phyloP scores from a whole-genome alignment of 2,888 invertebrate species.

The Mesoligia furuncula region DNA sequence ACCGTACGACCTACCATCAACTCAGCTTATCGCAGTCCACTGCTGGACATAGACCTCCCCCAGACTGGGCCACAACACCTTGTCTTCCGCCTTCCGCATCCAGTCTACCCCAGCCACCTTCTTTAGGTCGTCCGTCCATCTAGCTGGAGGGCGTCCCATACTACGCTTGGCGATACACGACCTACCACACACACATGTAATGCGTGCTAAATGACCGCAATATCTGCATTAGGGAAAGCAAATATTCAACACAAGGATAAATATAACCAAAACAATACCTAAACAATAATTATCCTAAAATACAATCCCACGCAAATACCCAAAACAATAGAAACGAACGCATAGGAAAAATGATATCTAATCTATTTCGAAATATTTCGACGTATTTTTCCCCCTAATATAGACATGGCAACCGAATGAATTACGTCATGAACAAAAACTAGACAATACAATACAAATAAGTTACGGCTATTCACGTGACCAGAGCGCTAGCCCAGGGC shows the following conservation, averaged over 20 bases:
- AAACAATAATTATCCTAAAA: conserved; percentile 15
- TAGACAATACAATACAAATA: conserved; percentile 3
- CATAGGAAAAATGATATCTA: conserved; percentile 22
- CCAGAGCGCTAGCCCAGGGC: no score
- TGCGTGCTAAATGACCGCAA: not conserved
- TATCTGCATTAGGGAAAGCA: not conserved
- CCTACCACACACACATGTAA: not conserved
- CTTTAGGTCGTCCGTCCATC: no score
- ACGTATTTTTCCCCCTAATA: conserved; percentile 9
- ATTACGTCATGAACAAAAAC: conserved; percentile 11
- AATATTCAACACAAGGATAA: conserved; percentile 6
- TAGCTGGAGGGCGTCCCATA: no score
- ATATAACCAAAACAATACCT: not conserved
- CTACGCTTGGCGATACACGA: no score
- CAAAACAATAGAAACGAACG: not conserved
- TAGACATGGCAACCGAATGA: not conserved
- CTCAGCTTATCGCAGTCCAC: no score
- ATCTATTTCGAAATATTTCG: conserved; percentile 4
- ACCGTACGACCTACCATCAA: no score
- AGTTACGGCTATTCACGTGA: not conserved
- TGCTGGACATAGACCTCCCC: no score
- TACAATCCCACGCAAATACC: not conserved
- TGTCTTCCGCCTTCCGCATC: no score
- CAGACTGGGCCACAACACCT: no score
- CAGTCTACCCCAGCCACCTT: no score